Evolutionary conservation across 2,797 vertebrate genomes (phyloP).

Genomic region (Agapornis canus): DNA sequence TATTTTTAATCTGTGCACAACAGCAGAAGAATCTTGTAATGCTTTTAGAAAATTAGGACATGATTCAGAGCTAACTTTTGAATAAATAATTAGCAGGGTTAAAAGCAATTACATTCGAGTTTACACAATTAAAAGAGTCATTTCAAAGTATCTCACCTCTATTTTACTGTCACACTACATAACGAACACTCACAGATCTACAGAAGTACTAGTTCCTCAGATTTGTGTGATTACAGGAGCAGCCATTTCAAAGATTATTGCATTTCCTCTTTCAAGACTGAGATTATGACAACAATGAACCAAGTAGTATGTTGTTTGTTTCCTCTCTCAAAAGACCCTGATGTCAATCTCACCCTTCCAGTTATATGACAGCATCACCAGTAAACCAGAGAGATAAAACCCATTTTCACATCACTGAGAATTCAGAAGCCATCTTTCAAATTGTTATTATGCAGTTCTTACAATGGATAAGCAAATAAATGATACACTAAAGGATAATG

Average conservation of each 20-base stretch:
- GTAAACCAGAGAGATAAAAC: not conserved
- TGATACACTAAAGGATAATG: not conserved
- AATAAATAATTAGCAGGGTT: not conserved
- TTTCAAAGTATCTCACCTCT: not conserved
- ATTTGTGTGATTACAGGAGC: not conserved
- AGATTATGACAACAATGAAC: not conserved
- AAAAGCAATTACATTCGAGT: not conserved
- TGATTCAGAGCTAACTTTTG: not conserved
- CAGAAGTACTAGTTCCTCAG: not conserved
- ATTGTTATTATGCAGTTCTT: not conserved
- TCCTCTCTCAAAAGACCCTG: not conserved
- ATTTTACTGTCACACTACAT: not conserved
- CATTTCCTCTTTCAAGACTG: not conserved
- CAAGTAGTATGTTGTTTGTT: not conserved
- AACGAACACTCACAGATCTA: not conserved
- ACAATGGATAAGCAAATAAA: not conserved
- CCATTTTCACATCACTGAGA: not conserved
- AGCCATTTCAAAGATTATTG: not conserved
- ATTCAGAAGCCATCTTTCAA: not conserved
- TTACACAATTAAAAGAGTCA: not conserved
- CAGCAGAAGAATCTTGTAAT: not conserved
- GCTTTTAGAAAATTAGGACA: not conserved
- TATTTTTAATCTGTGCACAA: slow-evolving; percentile 7
- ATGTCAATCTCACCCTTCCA: slow-evolving; percentile 28
- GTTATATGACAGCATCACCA: not conserved